A percentile compares a stretch with the other conserved stretches of the same genome.
Evolutionary conservation across 2,797 vertebrate species (phyloP).

Genomic region (Megalops cyprinoides): DNA sequence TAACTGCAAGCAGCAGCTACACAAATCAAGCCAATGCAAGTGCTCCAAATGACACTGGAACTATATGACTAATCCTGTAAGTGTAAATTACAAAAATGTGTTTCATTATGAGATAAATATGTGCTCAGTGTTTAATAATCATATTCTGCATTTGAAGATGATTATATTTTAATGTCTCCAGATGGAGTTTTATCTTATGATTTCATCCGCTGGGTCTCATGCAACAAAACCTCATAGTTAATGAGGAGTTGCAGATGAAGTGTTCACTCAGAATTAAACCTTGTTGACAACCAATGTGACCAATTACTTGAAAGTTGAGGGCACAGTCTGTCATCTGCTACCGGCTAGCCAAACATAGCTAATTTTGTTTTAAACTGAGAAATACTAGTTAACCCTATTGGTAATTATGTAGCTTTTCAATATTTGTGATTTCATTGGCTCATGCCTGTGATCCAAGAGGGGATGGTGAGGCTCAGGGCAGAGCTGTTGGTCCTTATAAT

Average conservation of each 20-base stretch:
- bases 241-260: background rate
- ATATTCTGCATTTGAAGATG: background rate
- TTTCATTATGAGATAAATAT: background rate
- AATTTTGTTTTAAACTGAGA: background rate
- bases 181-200: background rate
- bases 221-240: background rate
- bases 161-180: slow-evolving; percentile 19
- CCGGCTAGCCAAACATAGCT: background rate
- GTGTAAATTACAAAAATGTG: slow-evolving; percentile 14
- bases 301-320: background rate
- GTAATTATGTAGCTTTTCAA: too few species aligned
- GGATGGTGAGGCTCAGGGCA: too few species aligned
- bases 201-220: background rate
- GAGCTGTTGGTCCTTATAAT: too few species aligned
- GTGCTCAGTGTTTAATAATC: background rate
- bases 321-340: background rate
- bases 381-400: too few species aligned
- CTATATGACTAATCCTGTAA: background rate
- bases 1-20: too few species aligned
- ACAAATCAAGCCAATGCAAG: background rate
- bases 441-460: too few species aligned
- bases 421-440: background rate
- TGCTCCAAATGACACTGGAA: background rate
- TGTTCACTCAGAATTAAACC: background rate
- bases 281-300: background rate